These are phyloP conservation scores for Pseudochromis fuscus DNA, from an alignment of 2,797 vertebrate genomes.

Conservation along the genomic window DNA sequence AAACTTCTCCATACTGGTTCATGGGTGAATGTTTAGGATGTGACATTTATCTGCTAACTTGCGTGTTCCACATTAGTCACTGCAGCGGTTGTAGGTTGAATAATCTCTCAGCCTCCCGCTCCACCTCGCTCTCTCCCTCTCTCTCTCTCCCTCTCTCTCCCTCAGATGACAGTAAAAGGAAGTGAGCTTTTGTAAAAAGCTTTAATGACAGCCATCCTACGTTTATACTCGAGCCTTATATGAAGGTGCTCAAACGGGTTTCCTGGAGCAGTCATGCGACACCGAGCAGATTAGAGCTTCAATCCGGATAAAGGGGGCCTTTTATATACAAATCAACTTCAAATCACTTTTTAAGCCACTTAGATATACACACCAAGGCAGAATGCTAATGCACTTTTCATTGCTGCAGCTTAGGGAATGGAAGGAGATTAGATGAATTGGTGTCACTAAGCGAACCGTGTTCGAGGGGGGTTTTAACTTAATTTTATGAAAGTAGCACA, in stretches of 20 bases:
- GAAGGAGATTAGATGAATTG: conserved; percentile 88
- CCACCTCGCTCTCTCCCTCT: conserved; percentile 2
- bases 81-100: conserved; percentile 50
- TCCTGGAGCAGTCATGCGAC: conserved; percentile 91
- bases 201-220: conserved; percentile 87
- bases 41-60: conserved; percentile 78
- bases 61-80: conserved; percentile 69
- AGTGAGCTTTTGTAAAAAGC: conserved; percentile 86
- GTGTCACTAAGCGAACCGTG: conserved; percentile 85
- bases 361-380: conserved; percentile 90
- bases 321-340: conserved; percentile 95
- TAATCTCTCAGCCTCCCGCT: conserved; percentile 57
- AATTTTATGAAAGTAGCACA: conserved; percentile 81
- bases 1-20: conserved; percentile 56
- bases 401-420: conserved; percentile 86
- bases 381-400: conserved; percentile 92
- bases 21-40: conserved; percentile 58
- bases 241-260: conserved; percentile 89
- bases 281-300: conserved; percentile 89
- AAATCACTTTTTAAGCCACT: conserved; percentile 94
- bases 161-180: conserved; percentile 83
- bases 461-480: conserved; percentile 85
- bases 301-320: conserved; percentile 92
- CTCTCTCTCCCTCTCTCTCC: conserved; percentile 29
- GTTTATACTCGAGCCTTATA: conserved; percentile 81